phyloP scores from a whole-genome alignment of 2,797 vertebrate genomes.

The Lophura swinhoii region DNA sequence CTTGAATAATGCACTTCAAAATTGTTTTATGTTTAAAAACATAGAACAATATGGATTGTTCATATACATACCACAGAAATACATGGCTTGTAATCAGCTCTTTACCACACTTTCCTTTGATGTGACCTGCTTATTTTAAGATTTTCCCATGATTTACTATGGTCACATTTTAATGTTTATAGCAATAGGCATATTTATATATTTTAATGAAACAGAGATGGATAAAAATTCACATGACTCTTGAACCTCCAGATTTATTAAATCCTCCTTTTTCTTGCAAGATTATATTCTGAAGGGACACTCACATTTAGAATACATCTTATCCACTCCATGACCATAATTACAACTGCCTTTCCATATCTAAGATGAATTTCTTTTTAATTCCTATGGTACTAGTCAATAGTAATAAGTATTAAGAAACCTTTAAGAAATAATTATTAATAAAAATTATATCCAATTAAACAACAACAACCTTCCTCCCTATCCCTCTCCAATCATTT shows the following conservation, averaged over 20 bases:
- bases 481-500: neutral
- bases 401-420: neutral
- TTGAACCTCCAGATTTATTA: neutral
- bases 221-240: neutral
- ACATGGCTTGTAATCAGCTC: neutral
- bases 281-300: neutral
- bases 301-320: neutral
- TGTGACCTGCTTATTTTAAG: neutral
- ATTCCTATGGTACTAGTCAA: constrained; percentile 21
- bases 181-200: neutral
- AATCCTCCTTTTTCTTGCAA: neutral
- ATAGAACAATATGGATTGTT: neutral
- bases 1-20: neutral
- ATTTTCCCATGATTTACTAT: neutral
- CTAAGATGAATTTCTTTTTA: neutral
- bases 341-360: constrained; percentile 20
- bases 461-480: neutral
- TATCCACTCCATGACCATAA: neutral
- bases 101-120: neutral
- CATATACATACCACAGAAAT: neutral
- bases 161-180: neutral
- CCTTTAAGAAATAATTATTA: constrained; percentile 11
- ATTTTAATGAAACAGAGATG: neutral
- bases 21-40: neutral
- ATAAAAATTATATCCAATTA: constrained; percentile 46